These are phyloP conservation scores for Cryptocheilus praepositus DNA, from an alignment of 2,888 invertebrate species.

Conservation along the genomic window DNA sequence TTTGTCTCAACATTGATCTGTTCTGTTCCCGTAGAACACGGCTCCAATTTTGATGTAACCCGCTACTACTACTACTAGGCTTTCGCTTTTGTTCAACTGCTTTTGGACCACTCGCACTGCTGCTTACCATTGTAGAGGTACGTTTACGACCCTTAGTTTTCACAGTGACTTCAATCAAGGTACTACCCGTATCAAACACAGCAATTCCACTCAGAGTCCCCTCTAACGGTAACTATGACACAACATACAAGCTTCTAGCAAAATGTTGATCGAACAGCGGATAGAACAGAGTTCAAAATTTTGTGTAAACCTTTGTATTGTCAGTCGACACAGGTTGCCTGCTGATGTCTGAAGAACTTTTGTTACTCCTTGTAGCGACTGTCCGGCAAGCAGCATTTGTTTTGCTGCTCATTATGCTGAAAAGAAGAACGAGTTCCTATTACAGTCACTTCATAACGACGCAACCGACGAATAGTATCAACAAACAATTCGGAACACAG, in stretches of 20 bases:
- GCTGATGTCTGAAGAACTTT: conserved; percentile 38
- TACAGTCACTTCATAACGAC: background rate
- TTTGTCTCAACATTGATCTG: conserved; percentile 48
- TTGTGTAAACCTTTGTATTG: conserved; percentile 43
- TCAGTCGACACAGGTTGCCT: conserved; percentile 36
- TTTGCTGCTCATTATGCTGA: conserved; percentile 56
- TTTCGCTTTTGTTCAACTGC: conserved; percentile 47
- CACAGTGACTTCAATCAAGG: conserved; percentile 57
- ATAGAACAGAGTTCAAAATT: background rate
- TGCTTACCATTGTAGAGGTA: conserved; percentile 53
- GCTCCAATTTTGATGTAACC: conserved; percentile 47
- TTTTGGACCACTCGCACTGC: conserved; percentile 39
- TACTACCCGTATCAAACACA: conserved; percentile 45
- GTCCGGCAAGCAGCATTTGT: conserved; percentile 40
- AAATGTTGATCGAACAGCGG: too few species aligned
- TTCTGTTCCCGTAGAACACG: conserved; percentile 54
- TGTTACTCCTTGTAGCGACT: conserved; percentile 37
- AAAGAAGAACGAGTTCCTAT: conserved; percentile 13
- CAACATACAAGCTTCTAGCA: conserved; percentile 7
- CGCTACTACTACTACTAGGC: conserved; percentile 19
- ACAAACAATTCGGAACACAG: too few species aligned
- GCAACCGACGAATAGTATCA: too few species aligned
- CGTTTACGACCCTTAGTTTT: conserved; percentile 55
- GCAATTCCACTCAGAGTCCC: conserved; percentile 38
- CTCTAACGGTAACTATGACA: conserved; percentile 31